Evolutionary conservation across 2,888 invertebrate species (phyloP).

Genomic region (Polietes domitor): DNA sequence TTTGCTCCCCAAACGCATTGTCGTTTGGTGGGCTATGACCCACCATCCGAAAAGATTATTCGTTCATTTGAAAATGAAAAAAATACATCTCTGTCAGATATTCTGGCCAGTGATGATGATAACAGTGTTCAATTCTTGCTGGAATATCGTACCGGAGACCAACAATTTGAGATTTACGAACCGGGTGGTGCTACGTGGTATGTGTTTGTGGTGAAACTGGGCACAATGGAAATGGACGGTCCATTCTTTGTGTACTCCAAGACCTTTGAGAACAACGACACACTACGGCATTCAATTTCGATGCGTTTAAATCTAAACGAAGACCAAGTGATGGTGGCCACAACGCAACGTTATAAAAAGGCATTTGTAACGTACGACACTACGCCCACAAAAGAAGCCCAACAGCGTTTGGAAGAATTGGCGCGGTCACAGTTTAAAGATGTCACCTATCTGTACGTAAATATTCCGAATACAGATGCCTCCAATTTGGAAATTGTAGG

Average conservation of each 20-base stretch:
- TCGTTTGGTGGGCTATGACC: constrained; percentile 87
- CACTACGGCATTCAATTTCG: constrained; percentile 83
- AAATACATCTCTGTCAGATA: constrained; percentile 75
- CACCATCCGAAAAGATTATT: constrained; percentile 84
- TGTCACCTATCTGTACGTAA: constrained; percentile 84
- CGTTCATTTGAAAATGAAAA: constrained; percentile 84
- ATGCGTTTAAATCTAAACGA: constrained; percentile 80
- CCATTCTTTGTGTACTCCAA: constrained; percentile 84
- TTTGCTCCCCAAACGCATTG: constrained; percentile 85
- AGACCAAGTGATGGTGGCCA: constrained; percentile 75
- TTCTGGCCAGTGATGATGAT: constrained; percentile 71
- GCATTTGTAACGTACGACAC: constrained; percentile 82
- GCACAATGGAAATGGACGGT: constrained; percentile 84
- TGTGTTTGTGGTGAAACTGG: constrained; percentile 84
- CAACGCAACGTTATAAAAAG: constrained; percentile 75
- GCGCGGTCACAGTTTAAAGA: constrained; percentile 82
- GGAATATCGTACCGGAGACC: constrained; percentile 84
- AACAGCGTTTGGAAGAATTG: constrained; percentile 77
- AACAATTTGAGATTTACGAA: constrained; percentile 84
- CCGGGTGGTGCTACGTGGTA: constrained; percentile 84
- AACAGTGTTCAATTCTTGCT: constrained; percentile 85
- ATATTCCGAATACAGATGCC: constrained; percentile 84
- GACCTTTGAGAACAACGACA: constrained; percentile 82
- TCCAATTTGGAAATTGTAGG: constrained; percentile 81
- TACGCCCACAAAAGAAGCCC: constrained; percentile 80